Evolutionary conservation across 2,888 invertebrate genomes (phyloP).

Genomic region (Eupithecia dodoneata): DNA sequence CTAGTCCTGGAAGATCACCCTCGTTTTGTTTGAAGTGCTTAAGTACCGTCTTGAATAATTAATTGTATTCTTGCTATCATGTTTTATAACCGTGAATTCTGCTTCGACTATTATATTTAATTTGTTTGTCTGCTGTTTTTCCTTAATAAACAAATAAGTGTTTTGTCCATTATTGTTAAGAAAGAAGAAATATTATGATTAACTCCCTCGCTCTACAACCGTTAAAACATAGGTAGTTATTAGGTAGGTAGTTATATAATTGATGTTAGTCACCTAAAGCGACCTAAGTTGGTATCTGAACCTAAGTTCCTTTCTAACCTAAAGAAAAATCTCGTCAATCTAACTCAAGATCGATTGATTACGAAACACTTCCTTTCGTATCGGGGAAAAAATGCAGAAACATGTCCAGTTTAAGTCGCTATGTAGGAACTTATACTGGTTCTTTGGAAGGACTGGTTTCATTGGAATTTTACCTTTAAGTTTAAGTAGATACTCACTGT

Average conservation of each 20-base stretch:
- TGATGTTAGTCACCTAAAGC: neutral
- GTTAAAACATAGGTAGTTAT: neutral
- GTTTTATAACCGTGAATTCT: no score
- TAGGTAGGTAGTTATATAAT: neutral
- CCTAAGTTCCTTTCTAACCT: neutral
- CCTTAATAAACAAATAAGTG: no score
- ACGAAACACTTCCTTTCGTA: slow-evolving; percentile 30
- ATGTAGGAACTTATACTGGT: neutral
- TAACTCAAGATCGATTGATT: slow-evolving; percentile 26
- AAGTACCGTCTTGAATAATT: no score
- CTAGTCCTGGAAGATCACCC: no score
- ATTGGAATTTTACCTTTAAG: neutral
- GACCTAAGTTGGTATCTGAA: neutral
- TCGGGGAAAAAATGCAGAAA: slow-evolving; percentile 17
- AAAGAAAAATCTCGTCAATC: slow-evolving; percentile 20
- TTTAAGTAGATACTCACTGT: neutral
- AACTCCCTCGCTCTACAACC: neutral
- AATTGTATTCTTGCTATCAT: no score
- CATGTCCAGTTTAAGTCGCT: neutral
- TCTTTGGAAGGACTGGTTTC: slow-evolving; percentile 10
- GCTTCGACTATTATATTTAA: no score
- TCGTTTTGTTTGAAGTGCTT: no score
- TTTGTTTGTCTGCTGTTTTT: no score
- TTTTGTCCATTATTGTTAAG: neutral
- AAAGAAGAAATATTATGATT: neutral